Percentiles rank a stretch among this genome's conserved stretches.
These are phyloP conservation scores for Coreius guichenoti DNA, from an alignment of 2,797 vertebrate species.

Conservation along the genomic window DNA sequence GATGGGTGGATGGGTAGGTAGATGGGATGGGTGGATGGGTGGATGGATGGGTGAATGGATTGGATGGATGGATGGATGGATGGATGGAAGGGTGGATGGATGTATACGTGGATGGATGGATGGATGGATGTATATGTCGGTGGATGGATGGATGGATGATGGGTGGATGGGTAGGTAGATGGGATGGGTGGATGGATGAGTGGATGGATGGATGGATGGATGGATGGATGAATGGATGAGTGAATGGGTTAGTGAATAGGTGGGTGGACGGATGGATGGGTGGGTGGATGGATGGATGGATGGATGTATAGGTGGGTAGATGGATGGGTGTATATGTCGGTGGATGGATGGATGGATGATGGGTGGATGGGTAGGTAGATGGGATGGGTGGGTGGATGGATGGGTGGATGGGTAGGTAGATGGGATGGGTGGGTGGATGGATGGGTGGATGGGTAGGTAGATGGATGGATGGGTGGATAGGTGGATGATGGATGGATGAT, in stretches of 20 bases:
- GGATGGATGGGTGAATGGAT: neutral
- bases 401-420: fast-evolving
- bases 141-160: neutral
- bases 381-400: neutral
- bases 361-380: neutral
- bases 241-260: fast-evolving
- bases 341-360: neutral
- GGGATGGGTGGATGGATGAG: fast-evolving
- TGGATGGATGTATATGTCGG: neutral
- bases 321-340: fast-evolving
- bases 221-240: fast-evolving
- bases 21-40: neutral
- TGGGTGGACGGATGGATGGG: neutral
- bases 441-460: fast-evolving
- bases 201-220: fast-evolving
- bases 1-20: neutral
- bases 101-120: fast-evolving
- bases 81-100: neutral
- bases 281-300: fast-evolving
- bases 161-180: neutral
- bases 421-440: neutral
- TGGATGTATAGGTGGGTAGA: fast-evolving
- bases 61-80: neutral
- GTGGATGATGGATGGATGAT: fast-evolving
- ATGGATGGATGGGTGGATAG: fast-evolving